phyloP scores from a whole-genome alignment of 2,888 invertebrate genomes.

The Vesta saturnalis region DNA sequence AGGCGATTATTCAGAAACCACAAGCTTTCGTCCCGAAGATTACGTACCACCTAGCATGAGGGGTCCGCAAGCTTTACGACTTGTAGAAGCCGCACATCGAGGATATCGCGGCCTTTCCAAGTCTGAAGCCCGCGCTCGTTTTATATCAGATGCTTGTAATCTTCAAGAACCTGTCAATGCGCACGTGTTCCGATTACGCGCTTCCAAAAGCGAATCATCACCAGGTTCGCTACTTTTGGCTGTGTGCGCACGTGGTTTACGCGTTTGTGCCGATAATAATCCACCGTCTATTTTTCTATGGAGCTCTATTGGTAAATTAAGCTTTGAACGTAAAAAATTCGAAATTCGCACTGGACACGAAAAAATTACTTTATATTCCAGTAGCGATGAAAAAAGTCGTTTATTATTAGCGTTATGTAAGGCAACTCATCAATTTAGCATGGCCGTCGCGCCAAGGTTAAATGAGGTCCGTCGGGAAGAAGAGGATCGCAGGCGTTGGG shows the following conservation, averaged over 20 bases:
- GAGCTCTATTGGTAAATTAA: slow-evolving; percentile 94
- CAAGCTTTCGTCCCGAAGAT: slow-evolving; percentile 82
- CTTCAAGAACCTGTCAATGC: slow-evolving; percentile 89
- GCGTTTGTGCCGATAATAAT: slow-evolving; percentile 80
- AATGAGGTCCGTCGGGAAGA: slow-evolving; percentile 85
- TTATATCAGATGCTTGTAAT: slow-evolving; percentile 88
- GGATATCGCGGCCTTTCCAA: slow-evolving; percentile 81
- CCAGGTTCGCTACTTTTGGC: slow-evolving; percentile 87
- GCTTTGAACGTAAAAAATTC: slow-evolving; percentile 97
- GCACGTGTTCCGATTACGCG: slow-evolving; percentile 80
- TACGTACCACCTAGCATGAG: slow-evolving; percentile 80
- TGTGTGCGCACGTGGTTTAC: slow-evolving; percentile 91
- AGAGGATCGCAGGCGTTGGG: slow-evolving; percentile 72
- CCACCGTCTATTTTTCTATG: slow-evolving; percentile 86
- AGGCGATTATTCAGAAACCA: slow-evolving; percentile 77
- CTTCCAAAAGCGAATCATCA: slow-evolving; percentile 78
- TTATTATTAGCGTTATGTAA: slow-evolving; percentile 71
- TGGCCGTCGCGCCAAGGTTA: slow-evolving; percentile 88
- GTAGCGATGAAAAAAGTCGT: slow-evolving; percentile 93
- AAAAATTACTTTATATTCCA: slow-evolving; percentile 89
- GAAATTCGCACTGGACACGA: slow-evolving; percentile 92
- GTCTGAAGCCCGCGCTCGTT: slow-evolving; percentile 85
- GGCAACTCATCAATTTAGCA: slow-evolving; percentile 94
- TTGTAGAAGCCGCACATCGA: slow-evolving; percentile 80
- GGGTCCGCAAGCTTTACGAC: slow-evolving; percentile 65